phyloP scores from a whole-genome alignment of 2,113 vertebrate genomes.

The Pluvialis apricaria region DNA sequence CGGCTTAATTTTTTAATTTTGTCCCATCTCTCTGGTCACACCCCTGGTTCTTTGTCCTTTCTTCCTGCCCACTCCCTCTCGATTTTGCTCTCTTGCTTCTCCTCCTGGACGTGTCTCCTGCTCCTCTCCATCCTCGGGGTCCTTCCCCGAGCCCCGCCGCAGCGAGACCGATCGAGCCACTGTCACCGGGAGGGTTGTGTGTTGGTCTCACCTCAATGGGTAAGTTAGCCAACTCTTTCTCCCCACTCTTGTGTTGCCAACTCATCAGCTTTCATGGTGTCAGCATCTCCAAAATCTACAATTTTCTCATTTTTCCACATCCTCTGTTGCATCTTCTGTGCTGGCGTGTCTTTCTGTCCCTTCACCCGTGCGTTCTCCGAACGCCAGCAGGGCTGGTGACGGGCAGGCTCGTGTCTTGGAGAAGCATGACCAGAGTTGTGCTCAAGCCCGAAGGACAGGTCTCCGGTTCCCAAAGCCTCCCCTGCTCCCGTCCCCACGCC shows the following conservation, averaged over 20 bases:
- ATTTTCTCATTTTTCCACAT: background rate
- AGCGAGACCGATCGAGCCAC: too few species aligned
- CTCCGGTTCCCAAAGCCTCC: background rate
- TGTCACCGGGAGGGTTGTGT: rapidly evolving
- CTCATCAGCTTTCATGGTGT: background rate
- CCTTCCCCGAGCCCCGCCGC: background rate
- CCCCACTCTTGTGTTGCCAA: background rate
- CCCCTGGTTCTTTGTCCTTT: background rate
- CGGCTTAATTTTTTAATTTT: background rate
- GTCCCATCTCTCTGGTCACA: background rate
- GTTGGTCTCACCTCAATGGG: background rate
- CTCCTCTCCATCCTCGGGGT: background rate
- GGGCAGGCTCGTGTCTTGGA: background rate
- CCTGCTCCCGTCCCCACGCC: background rate
- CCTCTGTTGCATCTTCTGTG: background rate
- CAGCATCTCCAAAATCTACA: background rate
- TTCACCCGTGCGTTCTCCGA: background rate
- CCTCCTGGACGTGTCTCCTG: background rate
- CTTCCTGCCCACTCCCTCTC: background rate
- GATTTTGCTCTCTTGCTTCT: background rate
- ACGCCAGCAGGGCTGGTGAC: background rate
- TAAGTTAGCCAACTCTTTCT: background rate
- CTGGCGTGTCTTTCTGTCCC: background rate
- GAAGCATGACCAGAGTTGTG: background rate
- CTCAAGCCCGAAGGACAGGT: background rate